Evolutionary conservation across 1,140 invertebrate species (phyloP).

Genomic region (Pachyrhynchus sulphureomaculatus): DNA sequence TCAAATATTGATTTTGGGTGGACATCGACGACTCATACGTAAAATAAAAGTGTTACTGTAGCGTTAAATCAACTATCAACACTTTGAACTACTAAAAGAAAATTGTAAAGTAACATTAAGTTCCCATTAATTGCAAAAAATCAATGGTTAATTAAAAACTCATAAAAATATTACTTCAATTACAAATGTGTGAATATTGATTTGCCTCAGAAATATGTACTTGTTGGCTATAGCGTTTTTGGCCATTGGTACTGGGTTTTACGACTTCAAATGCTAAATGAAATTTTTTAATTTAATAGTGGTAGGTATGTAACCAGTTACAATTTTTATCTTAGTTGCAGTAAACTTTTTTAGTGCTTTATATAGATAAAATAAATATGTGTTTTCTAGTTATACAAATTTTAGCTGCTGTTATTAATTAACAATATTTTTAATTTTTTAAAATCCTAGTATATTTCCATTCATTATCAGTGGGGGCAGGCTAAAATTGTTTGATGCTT

Average conservation of each 20-base stretch:
- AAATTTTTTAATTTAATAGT: not conserved
- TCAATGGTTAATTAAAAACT: slow-evolving; percentile 1
- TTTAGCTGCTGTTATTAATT: no score
- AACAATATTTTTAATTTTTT: no score
- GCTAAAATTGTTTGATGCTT: no score
- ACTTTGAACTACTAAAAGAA: not conserved
- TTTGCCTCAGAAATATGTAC: slow-evolving; percentile 15
- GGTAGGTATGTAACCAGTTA: not conserved
- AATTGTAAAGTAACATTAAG: not conserved
- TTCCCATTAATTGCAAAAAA: not conserved
- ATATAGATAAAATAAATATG: no score
- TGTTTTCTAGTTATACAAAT: no score
- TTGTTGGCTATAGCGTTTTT: slow-evolving; percentile 22
- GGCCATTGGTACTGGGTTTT: not conserved
- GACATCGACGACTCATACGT: slow-evolving; percentile 31
- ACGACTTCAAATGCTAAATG: not conserved
- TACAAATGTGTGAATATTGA: slow-evolving; percentile 25
- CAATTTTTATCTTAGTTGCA: no score
- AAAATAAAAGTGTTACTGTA: slow-evolving; percentile 11
- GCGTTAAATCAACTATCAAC: not conserved
- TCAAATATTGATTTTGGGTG: slow-evolving; percentile 47
- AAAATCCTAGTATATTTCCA: no score
- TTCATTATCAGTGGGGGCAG: no score
- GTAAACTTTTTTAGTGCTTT: no score
- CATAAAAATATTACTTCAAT: not conserved